Evolutionary conservation across 2,797 vertebrate species (phyloP).

Genomic region (Microhierax caerulescens): DNA sequence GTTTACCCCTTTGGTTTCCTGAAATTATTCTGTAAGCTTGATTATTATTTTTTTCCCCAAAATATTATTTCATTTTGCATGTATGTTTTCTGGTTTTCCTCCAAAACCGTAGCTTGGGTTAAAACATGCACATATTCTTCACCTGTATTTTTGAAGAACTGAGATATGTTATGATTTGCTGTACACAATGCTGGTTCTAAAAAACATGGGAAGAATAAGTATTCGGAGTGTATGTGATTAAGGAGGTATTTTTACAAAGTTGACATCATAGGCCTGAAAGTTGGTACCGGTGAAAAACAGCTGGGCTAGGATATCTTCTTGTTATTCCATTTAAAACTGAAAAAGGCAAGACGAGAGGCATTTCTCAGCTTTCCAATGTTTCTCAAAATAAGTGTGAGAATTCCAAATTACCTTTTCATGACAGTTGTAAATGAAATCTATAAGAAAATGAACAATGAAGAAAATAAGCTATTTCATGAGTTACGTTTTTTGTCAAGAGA

Average conservation of each 20-base stretch:
- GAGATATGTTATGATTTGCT: background rate
- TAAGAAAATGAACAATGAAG: background rate
- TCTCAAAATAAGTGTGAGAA: background rate
- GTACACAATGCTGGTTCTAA: background rate
- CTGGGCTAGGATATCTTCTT: background rate
- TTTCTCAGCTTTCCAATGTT: rapidly evolving
- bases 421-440: conserved; percentile 68
- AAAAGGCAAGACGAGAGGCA: background rate
- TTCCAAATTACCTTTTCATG: conserved; percentile 55
- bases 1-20: background rate
- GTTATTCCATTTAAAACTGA: background rate
- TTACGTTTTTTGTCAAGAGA: background rate
- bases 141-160: background rate
- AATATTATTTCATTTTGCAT: background rate
- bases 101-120: background rate
- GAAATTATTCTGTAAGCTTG: background rate
- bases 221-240: background rate
- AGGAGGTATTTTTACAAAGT: conserved; percentile 9
- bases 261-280: background rate
- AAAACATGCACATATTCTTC: background rate
- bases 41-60: background rate
- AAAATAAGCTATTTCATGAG: background rate
- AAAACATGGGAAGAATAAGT: background rate
- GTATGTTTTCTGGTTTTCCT: background rate
- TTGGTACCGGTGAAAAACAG: background rate